A percentile compares a stretch with the other conserved stretches of the same genome.
These are phyloP conservation scores for Aporophyla lueneburgensis DNA, from an alignment of 2,888 invertebrate species.

Conservation along the genomic window DNA sequence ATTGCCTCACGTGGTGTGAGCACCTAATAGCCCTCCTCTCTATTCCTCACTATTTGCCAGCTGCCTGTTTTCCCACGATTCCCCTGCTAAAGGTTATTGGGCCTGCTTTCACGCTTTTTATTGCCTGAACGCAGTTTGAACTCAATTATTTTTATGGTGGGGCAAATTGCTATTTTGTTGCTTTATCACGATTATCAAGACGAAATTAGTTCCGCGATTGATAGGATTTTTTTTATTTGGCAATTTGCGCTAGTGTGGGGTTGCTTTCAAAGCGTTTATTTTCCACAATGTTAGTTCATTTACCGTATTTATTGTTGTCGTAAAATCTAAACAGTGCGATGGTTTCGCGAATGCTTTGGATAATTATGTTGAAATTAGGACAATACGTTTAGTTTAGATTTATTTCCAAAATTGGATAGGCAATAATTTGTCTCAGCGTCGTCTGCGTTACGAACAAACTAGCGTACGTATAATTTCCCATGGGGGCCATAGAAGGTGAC, in stretches of 20 bases:
- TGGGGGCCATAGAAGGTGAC: slow-evolving; percentile 35
- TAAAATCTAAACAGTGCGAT: slow-evolving; percentile 33
- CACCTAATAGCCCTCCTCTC: slow-evolving; percentile 85
- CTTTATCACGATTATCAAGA: slow-evolving; percentile 89
- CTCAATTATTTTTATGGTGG: slow-evolving; percentile 91
- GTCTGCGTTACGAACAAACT: slow-evolving; percentile 44
- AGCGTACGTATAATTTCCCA: slow-evolving; percentile 54
- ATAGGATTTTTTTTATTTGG: slow-evolving; percentile 79
- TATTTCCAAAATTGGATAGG: slow-evolving; percentile 39
- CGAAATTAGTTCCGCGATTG: slow-evolving; percentile 88
- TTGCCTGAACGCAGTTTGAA: slow-evolving; percentile 90
- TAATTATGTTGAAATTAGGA: slow-evolving; percentile 29
- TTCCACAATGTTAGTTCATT: slow-evolving; percentile 53
- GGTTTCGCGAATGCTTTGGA: slow-evolving; percentile 29
- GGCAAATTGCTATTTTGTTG: slow-evolving; percentile 90
- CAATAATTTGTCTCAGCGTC: slow-evolving; percentile 22
- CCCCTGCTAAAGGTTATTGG: slow-evolving; percentile 88
- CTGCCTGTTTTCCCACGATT: slow-evolving; percentile 86
- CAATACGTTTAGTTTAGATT: slow-evolving; percentile 27
- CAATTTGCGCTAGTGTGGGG: slow-evolving; percentile 68
- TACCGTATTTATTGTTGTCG: slow-evolving; percentile 45
- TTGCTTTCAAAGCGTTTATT: slow-evolving; percentile 54
- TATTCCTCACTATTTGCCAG: slow-evolving; percentile 87
- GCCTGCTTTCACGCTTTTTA: slow-evolving; percentile 90
- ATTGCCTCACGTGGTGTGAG: slow-evolving; percentile 83